Evolutionary conservation across 2,797 vertebrate species (phyloP), one percentile per base, ranked within the genome.

Genomic region (Helicolenus hilgendorfi): DNA sequence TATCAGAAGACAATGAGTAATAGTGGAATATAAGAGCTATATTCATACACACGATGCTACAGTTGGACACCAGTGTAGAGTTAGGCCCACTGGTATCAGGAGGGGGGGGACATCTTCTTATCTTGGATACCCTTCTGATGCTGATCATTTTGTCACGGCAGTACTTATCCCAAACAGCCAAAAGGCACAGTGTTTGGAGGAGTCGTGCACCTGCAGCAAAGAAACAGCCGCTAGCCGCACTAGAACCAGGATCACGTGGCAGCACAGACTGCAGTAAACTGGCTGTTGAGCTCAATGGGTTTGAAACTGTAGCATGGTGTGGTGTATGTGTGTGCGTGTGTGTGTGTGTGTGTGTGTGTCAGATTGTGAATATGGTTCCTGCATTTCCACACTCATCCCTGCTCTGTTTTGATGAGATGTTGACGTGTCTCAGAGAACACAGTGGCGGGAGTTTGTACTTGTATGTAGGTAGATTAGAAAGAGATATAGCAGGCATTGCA

Each of bases 401-500:
- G 70, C 76, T 87, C 79, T 81, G 60, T 67, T 83, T 87, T 15
- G n/a, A 74, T 63, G 72, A 84, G 67, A 64, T 67, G 65, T 31
- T 70, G 60, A 31, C 49, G 56, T 78, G 76, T 88, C 62, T 87
- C 41, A 64, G 31, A 74, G 77, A 77, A 72, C 83, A 80, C 77
- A 83, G 73, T 72, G 83, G 69, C 78, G 63, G 79, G 49, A 53
- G 82, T 88, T 93, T 68, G 65, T 84, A 72, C 73, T 90, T 58
- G 63, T 82, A 49, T 80, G 89, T 91, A 53, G 55, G 72, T 80
- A 58, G 81, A 90, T 73, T 29, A 92, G 78, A 89, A 78, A 91
- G 91, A 89, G 71, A 90, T 91, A 83, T 78, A 72, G 85, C 88
- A 90, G 89, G 87, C 77, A 74, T 95, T 97, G 94, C 91, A 96